Percentiles rank a stretch among this genome's conserved stretches.
These are phyloP conservation scores for Parauchenoglanis ngamensis DNA, from an alignment of 2,797 vertebrate genomes.

Conservation along the genomic window DNA sequence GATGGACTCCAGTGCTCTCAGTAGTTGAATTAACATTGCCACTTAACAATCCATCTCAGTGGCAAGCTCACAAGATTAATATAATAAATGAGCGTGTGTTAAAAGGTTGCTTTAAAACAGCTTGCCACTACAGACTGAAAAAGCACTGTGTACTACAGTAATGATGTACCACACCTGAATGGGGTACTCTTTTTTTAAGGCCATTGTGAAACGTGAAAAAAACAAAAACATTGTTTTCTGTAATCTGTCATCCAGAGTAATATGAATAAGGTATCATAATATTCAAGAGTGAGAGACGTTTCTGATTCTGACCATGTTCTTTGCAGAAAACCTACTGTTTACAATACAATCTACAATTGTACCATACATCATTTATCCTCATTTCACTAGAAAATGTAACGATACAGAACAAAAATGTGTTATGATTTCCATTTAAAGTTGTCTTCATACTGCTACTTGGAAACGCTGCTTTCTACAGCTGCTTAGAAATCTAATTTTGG, in stretches of 20 bases:
- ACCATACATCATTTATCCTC: background rate
- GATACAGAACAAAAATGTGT: background rate
- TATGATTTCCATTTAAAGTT: background rate
- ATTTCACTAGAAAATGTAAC: background rate
- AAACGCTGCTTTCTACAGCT: background rate
- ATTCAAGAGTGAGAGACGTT: background rate
- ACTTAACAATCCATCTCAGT: constrained; percentile 22
- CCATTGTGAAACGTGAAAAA: background rate
- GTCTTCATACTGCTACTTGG: background rate
- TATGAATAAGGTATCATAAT: background rate
- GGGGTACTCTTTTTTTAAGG: background rate
- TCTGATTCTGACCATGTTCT: background rate
- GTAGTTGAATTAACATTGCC: constrained; percentile 22
- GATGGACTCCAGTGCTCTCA: constrained; percentile 36
- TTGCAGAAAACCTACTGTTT: background rate
- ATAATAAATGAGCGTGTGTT: background rate
- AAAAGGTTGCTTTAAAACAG: background rate
- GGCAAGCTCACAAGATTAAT: constrained; percentile 9
- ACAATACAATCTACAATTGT: background rate
- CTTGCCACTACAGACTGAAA: background rate
- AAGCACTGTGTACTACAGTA: background rate
- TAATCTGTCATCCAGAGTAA: background rate
- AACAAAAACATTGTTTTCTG: background rate
- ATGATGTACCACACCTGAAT: background rate
- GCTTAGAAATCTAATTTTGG: background rate